Base-by-base conservation (phyloP, 2,113 vertebrate genomes). In the human region DNA sequence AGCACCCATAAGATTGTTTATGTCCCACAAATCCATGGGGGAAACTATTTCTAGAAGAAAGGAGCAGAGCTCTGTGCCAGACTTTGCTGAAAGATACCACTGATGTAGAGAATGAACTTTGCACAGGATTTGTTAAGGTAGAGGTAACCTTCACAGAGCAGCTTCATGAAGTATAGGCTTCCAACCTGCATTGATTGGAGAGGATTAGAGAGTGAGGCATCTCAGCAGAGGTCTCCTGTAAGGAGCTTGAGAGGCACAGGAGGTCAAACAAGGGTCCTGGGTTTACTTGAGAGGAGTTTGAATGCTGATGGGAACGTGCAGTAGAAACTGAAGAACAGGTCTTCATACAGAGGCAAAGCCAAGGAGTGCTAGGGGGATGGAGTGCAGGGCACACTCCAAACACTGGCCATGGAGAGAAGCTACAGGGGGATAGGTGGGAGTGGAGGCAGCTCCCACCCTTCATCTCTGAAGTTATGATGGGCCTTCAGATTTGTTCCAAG, bases 381-480 rank as follows among this genome's bases (percentile, higher is more conserved):
- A n/a, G 5, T 6, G 9, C 6, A 3, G 50, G 2, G 1, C 23
- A 43, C 1, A 11, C 12, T 6, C 8, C 11, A n/a, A n/a, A 25
- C 5, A 0, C 4, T 55, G n/a, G 23, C 22, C 17, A 57, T n/a
- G 16, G 5, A 50, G 1, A 17, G 59, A 5, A 45, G 27, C 25
- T 55, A 57, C 0, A 9, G 22, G 30, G 59, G 50, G 66, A 6
- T 35, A 0, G 0, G 16, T 6, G 52, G 45, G 14, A 50, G 0
- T 23, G 11, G 2, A 23, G 43, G 14, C 30, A 16, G 8, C 16
- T 64, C 27, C 61, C 30, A 64, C 61, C 61, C 61, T 64, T 64
- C 27, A 40, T 52, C 52, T 57, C 78, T 13, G 70, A 45, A 35
- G 20, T n/a, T 32, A 27, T 23, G 35, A 7, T 0, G 0, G 59